phyloP scores from a whole-genome alignment of 2,888 invertebrate species.

The Therioaphis trifolii region DNA sequence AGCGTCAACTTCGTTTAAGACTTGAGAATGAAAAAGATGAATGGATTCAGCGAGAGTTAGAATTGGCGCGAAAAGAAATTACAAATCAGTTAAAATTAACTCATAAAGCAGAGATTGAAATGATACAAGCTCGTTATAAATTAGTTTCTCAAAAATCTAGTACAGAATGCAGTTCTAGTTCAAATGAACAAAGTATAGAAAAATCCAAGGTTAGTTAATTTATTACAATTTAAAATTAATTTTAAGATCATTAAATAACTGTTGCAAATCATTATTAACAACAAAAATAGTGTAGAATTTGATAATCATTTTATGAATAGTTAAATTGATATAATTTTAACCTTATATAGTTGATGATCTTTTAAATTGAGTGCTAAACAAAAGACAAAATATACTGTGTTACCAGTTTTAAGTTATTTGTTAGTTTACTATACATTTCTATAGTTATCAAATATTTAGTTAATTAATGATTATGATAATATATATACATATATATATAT shows the following conservation, averaged over 20 bases:
- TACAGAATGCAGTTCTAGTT: constrained; percentile 81
- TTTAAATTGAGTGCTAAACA: too few relatives aligned
- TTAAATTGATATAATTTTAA: too few relatives aligned
- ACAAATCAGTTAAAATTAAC: constrained; percentile 78
- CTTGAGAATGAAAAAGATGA: constrained; percentile 52
- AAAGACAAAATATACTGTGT: too few relatives aligned
- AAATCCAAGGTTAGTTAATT: constrained; percentile 73
- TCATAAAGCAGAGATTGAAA: constrained; percentile 75
- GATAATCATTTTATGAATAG: too few relatives aligned
- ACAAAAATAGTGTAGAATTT: too few relatives aligned
- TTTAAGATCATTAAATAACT: constrained; percentile 3
- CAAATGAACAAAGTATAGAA: constrained; percentile 82
- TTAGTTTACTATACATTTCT: too few relatives aligned
- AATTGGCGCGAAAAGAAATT: constrained; percentile 76
- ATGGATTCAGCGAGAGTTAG: constrained; percentile 70
- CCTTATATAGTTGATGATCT: too few relatives aligned
- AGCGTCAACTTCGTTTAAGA: constrained; percentile 44
- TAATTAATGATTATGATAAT: too few relatives aligned
- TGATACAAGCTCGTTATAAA: constrained; percentile 69
- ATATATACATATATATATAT: too few relatives aligned
- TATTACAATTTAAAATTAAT: background rate
- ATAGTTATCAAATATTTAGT: too few relatives aligned
- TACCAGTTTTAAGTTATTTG: too few relatives aligned
- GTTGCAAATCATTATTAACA: too few relatives aligned
- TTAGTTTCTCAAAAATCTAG: constrained; percentile 79